A percentile compares a stretch with the other conserved stretches of the same genome.
phyloP scores from a whole-genome alignment of 2,888 invertebrate genomes.

The Ashinkailepas kermadecensis region DNA sequence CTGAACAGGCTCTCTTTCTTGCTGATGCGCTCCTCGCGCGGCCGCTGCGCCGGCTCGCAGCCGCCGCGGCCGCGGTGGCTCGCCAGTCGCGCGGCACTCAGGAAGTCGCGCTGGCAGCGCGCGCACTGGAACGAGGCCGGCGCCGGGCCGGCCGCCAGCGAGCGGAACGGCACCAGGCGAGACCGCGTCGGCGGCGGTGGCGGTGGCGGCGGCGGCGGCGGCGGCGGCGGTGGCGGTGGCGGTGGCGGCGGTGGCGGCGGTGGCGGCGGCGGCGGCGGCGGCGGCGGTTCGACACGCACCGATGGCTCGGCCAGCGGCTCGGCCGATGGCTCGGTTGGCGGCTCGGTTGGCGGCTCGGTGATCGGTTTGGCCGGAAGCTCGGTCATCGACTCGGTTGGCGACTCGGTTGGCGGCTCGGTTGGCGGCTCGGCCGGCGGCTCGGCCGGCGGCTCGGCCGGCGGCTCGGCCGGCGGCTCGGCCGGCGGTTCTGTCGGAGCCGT shows the following conservation, averaged over 20 bases:
- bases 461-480: neutral
- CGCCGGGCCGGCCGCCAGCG: neutral
- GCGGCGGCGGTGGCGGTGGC: neutral
- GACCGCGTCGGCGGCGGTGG: neutral
- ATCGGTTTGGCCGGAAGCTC: too few relatives aligned
- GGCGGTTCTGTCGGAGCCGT: neutral
- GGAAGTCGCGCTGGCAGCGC: constrained; percentile 4
- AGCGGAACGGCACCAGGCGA: neutral
- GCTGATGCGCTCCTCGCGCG: constrained; percentile 21
- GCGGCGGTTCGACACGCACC: neutral
- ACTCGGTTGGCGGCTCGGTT: too few relatives aligned
- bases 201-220: neutral
- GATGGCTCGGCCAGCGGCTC: too few relatives aligned
- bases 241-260: neutral
- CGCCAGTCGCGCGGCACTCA: neutral
- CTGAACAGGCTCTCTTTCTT: constrained; percentile 20
- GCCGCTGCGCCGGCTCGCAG: constrained; percentile 4
- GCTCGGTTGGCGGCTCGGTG: too few relatives aligned
- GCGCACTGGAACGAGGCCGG: constrained; percentile 1
- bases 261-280: neutral
- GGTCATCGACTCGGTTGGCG: too few relatives aligned
- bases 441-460: neutral
- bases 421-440: too few relatives aligned
- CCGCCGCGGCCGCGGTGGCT: constrained; percentile 2
- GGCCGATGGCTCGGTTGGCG: too few relatives aligned